Conservation (phyloP, 2,113 vertebrate species). For the Labrus mixtus region DNA sequence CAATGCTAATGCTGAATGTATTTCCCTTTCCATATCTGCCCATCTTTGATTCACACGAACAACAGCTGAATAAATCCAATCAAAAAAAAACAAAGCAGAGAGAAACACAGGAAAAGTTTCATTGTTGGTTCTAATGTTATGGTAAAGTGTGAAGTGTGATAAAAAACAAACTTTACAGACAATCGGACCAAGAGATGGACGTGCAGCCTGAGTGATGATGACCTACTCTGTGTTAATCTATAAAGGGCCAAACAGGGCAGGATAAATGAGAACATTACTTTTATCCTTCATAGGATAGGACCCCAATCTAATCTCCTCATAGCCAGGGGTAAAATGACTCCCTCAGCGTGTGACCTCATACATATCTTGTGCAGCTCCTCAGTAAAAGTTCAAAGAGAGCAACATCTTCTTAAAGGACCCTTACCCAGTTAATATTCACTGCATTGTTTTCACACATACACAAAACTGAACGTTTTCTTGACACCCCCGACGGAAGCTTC, state of each 20-base stretch:
- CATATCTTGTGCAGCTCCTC: slow-evolving; percentile 3
- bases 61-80: not conserved
- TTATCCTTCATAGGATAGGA: slow-evolving; percentile 51
- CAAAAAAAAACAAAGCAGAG: not conserved
- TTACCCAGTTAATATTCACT: not conserved
- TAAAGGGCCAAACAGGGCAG: slow-evolving; percentile 35
- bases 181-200: not conserved
- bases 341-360: slow-evolving; percentile 29
- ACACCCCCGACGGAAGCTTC: too few relatives aligned
- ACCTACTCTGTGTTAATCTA: slow-evolving; percentile 2
- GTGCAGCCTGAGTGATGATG: slow-evolving; percentile 26
- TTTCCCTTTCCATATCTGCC: not conserved
- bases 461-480: too few relatives aligned
- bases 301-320: slow-evolving; percentile 62
- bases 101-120: not conserved
- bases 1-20: not conserved
- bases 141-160: not conserved
- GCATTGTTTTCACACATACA: too few relatives aligned
- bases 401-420: not conserved
- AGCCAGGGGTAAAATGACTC: slow-evolving; percentile 48
- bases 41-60: not conserved
- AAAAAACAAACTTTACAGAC: slow-evolving; percentile 3
- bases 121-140: slow-evolving; percentile 3
- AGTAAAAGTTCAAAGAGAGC: not conserved
- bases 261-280: slow-evolving; percentile 59